phyloP scores from a whole-genome alignment of 2,888 invertebrate species.

The Drosophila incognita region DNA sequence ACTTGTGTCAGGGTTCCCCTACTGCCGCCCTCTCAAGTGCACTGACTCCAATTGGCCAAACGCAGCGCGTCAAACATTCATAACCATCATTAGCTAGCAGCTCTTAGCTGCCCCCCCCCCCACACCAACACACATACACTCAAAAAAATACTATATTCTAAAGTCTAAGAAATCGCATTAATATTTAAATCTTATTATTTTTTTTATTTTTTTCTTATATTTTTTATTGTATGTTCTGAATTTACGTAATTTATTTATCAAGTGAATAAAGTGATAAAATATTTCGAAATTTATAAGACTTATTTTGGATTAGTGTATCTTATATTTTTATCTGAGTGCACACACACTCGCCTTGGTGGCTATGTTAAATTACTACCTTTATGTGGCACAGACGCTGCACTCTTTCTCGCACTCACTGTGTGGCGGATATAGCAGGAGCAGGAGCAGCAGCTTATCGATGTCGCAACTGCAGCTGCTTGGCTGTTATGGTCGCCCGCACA shows the following conservation, averaged over 20 bases:
- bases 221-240: neutral
- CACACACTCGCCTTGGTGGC: constrained; percentile 42
- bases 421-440: constrained; percentile 17
- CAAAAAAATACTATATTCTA: neutral
- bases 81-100: constrained; percentile 57
- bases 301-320: neutral
- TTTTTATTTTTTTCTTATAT: neutral
- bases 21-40: constrained; percentile 47
- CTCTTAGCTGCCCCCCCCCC: constrained; percentile 4
- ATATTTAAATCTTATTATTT: neutral
- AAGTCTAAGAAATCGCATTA: neutral
- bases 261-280: neutral
- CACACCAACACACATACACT: neutral
- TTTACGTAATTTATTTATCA: neutral
- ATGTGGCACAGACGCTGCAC: constrained; percentile 54
- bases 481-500: constrained; percentile 48
- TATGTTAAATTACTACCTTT: constrained; percentile 56
- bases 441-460: constrained; percentile 57
- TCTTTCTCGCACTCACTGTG: constrained; percentile 15
- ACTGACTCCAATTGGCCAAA: constrained; percentile 44
- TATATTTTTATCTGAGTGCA: neutral
- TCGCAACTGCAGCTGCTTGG: constrained; percentile 26
- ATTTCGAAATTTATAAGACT: neutral
- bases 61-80: constrained; percentile 55
- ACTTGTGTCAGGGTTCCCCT: constrained; percentile 11